Evolutionary conservation across 2,797 vertebrate genomes (phyloP).

Genomic region (Sebastes taczanowskii): DNA sequence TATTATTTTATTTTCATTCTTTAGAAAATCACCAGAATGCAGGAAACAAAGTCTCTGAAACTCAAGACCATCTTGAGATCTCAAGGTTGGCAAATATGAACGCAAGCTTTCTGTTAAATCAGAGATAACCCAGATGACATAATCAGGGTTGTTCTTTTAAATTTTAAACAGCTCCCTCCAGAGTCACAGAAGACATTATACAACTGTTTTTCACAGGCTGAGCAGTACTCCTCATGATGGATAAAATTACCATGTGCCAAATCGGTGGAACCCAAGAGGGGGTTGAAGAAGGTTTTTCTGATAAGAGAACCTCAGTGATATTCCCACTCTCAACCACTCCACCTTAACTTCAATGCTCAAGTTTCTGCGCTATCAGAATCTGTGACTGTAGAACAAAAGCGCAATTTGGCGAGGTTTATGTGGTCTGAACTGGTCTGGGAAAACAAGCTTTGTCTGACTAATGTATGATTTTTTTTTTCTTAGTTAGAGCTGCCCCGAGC

Average conservation of each 20-base stretch:
- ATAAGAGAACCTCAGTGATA: neutral
- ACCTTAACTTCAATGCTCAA: neutral
- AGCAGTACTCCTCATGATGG: neutral
- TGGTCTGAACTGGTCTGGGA: neutral
- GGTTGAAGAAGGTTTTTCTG: neutral
- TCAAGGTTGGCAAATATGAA: too few species aligned
- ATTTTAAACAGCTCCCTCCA: neutral
- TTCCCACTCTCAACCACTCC: neutral
- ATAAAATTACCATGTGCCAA: neutral
- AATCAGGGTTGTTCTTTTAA: neutral
- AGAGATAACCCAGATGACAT: neutral
- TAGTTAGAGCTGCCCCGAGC: neutral
- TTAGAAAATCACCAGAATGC: too few species aligned
- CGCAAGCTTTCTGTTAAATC: neutral
- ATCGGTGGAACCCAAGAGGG: neutral
- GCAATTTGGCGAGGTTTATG: neutral
- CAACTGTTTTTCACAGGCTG: neutral
- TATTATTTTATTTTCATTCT: too few species aligned
- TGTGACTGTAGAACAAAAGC: neutral
- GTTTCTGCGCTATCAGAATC: neutral
- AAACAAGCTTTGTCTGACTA: constrained; percentile 14
- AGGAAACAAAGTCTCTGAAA: too few species aligned
- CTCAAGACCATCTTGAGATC: neutral
- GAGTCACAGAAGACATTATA: neutral
- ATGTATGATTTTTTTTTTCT: constrained; percentile 22